Percentiles rank a stretch among this genome's conserved stretches.
Evolutionary conservation across 2,113 vertebrate species (phyloP).

Genomic region (Nanger granti): DNA sequence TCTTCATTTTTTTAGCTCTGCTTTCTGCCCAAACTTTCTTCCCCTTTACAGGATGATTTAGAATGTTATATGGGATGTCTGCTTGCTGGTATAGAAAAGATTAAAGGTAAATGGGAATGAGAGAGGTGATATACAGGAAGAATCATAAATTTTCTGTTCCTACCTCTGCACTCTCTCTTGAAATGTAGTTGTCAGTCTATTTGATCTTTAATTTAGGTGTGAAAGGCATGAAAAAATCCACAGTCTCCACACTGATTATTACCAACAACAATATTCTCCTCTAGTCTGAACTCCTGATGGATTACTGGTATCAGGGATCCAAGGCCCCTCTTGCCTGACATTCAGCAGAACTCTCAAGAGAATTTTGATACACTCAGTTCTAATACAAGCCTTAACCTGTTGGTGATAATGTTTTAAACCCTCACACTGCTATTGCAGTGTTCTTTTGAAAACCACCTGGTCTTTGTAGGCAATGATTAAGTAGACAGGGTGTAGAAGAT

Average conservation of each 20-base stretch:
- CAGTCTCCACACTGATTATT: background rate
- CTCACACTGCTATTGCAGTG: background rate
- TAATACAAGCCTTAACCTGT: background rate
- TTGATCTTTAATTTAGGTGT: background rate
- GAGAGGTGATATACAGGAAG: background rate
- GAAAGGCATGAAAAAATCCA: background rate
- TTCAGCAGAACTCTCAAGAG: background rate
- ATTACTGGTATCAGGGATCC: background rate
- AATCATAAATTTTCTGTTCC: background rate
- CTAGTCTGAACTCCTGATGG: background rate
- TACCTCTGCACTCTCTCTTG: background rate
- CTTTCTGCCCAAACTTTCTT: background rate
- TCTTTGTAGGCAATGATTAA: background rate
- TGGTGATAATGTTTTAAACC: background rate
- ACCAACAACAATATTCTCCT: background rate
- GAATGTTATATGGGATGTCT: background rate
- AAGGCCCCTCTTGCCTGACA: background rate
- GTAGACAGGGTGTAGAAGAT: background rate
- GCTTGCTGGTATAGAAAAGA: background rate
- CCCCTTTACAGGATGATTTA: background rate
- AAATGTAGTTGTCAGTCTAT: background rate
- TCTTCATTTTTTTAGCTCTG: background rate
- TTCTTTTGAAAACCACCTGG: background rate
- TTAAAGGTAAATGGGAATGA: background rate
- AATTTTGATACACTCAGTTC: background rate